Evolutionary conservation across 2,797 vertebrate species (phyloP), one percentile per base, ranked within the genome.

Genomic region (Rallus crepitans): DNA sequence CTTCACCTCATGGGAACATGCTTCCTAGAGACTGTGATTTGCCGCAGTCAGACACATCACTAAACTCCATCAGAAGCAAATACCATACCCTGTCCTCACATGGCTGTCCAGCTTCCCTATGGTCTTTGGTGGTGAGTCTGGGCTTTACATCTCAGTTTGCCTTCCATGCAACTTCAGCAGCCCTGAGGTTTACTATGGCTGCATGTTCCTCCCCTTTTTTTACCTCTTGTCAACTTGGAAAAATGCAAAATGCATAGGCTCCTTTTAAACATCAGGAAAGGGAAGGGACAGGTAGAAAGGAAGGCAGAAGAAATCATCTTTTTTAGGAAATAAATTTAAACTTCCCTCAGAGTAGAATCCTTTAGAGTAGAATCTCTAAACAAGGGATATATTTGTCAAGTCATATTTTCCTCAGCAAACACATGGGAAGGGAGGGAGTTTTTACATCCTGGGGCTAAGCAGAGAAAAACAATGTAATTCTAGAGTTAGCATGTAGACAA

Each of bases 391-490:
- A 76, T 84, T 79, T 89, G 33, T 87, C 70, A 89, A 60, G 42
- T 28, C 52, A 15, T 30, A 35, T 89, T 90, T 96, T 94, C 33
- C 60, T 64, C 57, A 84, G 28, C 13, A 93, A 90, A 56, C 27
- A 69, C 21, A 72, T 9, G 15, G 15, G 47, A 69, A 95, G 28
- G 20, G 27, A 90, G 31, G 27, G 3, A 64, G 35, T 45, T 93
- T 88, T 77, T 84, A 53, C 15, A 64, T 79, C 77, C 48, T 19
- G 37, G 25, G 31, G 73, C 53, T 82, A 93, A 84, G 53, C 40
- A 76, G 20, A 15, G 24, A 68, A 91, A 96, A 60, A 23, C 63
- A 89, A 33, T 14, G 33, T 93, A 91, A 93, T 87, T 93, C 33
- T 77, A 93, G 71, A 84, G 23, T 77, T 70, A 79, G 68, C 48